Base-by-base conservation (phyloP, 2,113 vertebrate genomes). In the Phylloscopus trochilus region DNA sequence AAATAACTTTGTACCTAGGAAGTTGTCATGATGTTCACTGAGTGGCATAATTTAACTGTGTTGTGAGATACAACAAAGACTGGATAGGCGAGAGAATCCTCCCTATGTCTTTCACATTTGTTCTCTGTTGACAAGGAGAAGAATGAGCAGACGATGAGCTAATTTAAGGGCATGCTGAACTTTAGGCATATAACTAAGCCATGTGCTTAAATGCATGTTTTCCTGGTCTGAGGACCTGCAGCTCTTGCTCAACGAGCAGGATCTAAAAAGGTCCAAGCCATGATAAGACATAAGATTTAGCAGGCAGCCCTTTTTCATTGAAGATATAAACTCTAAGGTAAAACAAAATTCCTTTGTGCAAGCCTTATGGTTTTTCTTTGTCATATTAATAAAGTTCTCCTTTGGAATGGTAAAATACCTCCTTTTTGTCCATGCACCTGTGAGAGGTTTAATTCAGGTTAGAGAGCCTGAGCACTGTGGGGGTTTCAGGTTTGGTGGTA, bases 1-100 rank as follows among this genome's bases (percentile, higher is more conserved):
- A 96, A 96, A 96, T 89, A 96, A 89, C 95, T 95, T 95, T 79
- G 87, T 96, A 87, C 95, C 92, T 95, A 30, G 68, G 89, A 95
- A 93, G 89, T 77, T 96, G 94, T 93, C 96, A 83, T 37, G 4
- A 79, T 63, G 51, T 92, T 97, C 59, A 5, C 69, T 0, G 31
- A 93, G 89, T 75, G 81, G 52, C 91, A 92, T 95, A 87, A 96
- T 97, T 97, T 94, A 95, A 93, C 82, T 93, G 80, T 89, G 81
- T 96, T 43, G 49, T 96, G 94, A 92, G 94, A 89, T 97, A 89
- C 59, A 94, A 56, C 63, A 89, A 73, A 76, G 69, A 76, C 53
- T 93, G 91, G 37, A 44, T 68, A 81, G 64, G 68, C 27, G 6
- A 77, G 82, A 86, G 78, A 91, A 35, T 59, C 49, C 75, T 76